Base-by-base conservation (phyloP, 2,797 vertebrate species). In the Diceros bicornis region DNA sequence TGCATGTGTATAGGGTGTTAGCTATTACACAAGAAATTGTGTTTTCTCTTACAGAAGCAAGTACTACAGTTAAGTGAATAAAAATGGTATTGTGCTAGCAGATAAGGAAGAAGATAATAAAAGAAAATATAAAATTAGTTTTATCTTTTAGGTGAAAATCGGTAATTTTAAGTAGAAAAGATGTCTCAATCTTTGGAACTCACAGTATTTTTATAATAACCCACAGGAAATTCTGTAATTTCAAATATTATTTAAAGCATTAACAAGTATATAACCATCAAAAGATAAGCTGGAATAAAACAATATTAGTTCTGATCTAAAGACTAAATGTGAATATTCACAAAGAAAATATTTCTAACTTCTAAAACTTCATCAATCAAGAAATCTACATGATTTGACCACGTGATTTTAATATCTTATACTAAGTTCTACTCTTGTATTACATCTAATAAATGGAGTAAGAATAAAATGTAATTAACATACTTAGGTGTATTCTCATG, bases 401-500 rank as follows among this genome's bases (percentile, higher is more conserved):
- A 77, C 20, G 79, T 41, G 32, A 4, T 91, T 96, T 94, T 29
- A 69, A 32, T 57, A 75, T 89, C 25, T 72, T 79, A 83, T 37
- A 84, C 20, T 69, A 85, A 91, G 52, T 83, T 97, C 79, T 72
- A 71, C 3, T 2, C 21, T 74, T 72, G 4, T 14, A 68, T 25
- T 74, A 79, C 14, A 77, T 62, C 27, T 21, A 96, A 71, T 64
- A 89, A 83, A 20, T 61, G 69, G 4, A 34, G 2, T 62, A 96
- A 50, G 32, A 95, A 83, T 68, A 89, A 82, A 97, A 82, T 61
- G 29, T 83, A 75, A 93, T 52, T 94, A 89, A 83, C 64, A 74
- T 62, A 89, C 14, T 89, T 78, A 88, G 21, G 57, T 4, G 59
- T 3, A 9, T 69, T 75, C 59, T 89, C 41, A 72, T 41, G 27